Conservation (phyloP, 2,797 vertebrate species). For the Calcarius lapponicus region DNA sequence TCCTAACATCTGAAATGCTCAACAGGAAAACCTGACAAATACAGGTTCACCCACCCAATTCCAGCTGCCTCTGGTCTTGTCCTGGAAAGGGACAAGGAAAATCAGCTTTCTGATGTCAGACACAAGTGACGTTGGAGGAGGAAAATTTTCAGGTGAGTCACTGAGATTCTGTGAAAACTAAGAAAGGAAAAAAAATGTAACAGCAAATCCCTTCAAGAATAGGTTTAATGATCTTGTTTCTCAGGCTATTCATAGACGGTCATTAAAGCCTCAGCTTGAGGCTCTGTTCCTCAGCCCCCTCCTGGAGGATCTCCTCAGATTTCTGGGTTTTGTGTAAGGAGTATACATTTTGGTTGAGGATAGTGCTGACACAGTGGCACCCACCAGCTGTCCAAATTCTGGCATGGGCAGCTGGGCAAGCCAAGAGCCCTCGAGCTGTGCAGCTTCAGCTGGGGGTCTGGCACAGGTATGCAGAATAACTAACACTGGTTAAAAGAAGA, state of each 20-base stretch:
- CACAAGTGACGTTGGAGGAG: background rate
- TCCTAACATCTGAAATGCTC: background rate
- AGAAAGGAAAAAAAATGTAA: background rate
- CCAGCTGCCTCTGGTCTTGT: background rate
- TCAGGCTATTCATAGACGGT: background rate
- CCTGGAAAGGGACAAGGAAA: background rate
- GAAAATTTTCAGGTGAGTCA: background rate
- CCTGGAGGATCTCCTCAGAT: background rate
- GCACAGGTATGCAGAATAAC: background rate
- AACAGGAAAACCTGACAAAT: background rate
- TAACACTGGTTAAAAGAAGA: background rate
- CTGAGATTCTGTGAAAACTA: background rate
- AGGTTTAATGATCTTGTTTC: constrained; percentile 18
- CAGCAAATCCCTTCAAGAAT: background rate
- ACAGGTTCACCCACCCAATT: background rate
- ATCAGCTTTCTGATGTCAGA: background rate
- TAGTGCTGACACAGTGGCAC: background rate
- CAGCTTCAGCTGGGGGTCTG: background rate
- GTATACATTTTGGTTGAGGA: background rate
- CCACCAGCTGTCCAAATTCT: background rate
- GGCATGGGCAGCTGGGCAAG: background rate
- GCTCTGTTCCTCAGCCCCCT: background rate
- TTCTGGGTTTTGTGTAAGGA: background rate
- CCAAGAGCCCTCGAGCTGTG: background rate
- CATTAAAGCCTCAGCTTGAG: background rate